Evolutionary conservation across 1,140 invertebrate species (phyloP).

Genomic region (Ostrea denselamellosa): DNA sequence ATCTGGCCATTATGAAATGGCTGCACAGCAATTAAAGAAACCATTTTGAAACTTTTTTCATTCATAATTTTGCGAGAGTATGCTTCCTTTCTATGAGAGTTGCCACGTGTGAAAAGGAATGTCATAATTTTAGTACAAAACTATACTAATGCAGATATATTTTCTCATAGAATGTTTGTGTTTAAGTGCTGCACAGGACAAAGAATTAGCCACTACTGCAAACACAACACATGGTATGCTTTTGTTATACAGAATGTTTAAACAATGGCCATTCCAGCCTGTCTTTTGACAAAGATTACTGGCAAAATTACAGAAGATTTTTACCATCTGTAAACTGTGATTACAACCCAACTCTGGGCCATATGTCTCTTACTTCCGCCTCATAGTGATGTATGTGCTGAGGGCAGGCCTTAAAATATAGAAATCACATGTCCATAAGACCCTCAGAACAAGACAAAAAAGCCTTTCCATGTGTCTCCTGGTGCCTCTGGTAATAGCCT

Average conservation of each 20-base stretch:
- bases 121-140: background rate
- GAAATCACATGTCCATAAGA: slow-evolving; percentile 35
- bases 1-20: slow-evolving; percentile 39
- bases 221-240: slow-evolving; percentile 27
- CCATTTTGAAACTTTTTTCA: slow-evolving; percentile 1
- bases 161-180: background rate
- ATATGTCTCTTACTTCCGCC: slow-evolving; percentile 10
- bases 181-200: background rate
- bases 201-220: slow-evolving; percentile 4
- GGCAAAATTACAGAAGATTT: slow-evolving; percentile 33
- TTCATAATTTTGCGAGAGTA: slow-evolving; percentile 20
- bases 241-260: slow-evolving; percentile 35
- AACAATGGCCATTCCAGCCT: slow-evolving; percentile 22
- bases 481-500: slow-evolving; percentile 10
- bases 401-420: background rate
- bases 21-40: slow-evolving; percentile 27
- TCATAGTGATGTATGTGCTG: background rate
- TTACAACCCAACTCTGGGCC: slow-evolving; percentile 8
- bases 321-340: slow-evolving; percentile 37
- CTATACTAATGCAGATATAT: background rate
- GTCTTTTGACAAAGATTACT: slow-evolving; percentile 38
- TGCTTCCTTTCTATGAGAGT: background rate
- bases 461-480: slow-evolving; percentile 22
- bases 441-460: slow-evolving; percentile 34
- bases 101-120: slow-evolving; percentile 12